Base-by-base conservation (phyloP, 1,140 invertebrate species). In the Chlorops oryzae region DNA sequence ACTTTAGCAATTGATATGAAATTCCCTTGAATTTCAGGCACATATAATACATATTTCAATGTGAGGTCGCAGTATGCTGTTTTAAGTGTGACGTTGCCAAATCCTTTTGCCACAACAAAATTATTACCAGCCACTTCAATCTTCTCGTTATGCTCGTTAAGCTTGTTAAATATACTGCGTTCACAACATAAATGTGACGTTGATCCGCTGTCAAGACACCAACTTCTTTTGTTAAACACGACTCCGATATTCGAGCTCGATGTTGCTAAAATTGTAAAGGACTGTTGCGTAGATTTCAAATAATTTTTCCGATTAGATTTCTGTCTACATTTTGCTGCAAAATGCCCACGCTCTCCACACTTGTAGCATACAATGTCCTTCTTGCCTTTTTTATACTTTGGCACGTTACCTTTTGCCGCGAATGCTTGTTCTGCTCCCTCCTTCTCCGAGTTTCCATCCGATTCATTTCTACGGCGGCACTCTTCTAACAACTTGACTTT, bases 401-500 rank as follows among this genome's bases (percentile, higher is more conserved):
- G 17, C 12, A 40, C 10, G 7, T 39, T 39, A 17, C 17, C 17
- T 43, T 51, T 42, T 13, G 35, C 22, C 35, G 25, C 15, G 35
- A 22, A 49, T 2, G 40, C 37, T 49, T 49, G 32, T 9, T 39
- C 15, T 13, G 7, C 37, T 10, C 37, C 37, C 7, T 39, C 15
- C 9, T 13, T 17, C 17, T 9, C 37, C 7, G 13, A 10, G n/a
- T 21, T 40, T 17, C 22, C 4, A 40, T 20, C 17, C 27, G n/a
- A 20, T 40, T 40, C 20, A 20, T n/a, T n/a, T 13, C 44, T 6
- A 32, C 51, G 34, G 21, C 47, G 43, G 27, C 40, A 35, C 24
- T 56, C 54, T 32, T 43, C 54, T 17, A 39, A 24, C 21, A 52
- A 32, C 24, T 52, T 50, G 4, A 40, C 34, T 21, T 48, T 52